Evolutionary conservation across 1,140 invertebrate genomes (phyloP).

Genomic region (Oryctes rhinoceros): DNA sequence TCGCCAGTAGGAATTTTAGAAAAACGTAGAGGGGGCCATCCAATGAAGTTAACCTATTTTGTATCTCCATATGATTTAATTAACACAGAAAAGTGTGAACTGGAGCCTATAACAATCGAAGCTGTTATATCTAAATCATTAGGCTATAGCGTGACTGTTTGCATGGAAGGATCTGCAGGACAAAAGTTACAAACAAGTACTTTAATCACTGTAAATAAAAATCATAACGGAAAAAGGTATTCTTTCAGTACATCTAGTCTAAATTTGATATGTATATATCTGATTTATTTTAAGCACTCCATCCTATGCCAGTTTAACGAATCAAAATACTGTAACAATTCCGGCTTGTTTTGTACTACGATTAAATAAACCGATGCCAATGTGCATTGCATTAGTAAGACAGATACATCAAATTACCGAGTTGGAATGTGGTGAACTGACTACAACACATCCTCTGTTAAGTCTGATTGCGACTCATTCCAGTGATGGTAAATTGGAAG

Average conservation of each 20-base stretch:
- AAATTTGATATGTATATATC: conserved; percentile 26
- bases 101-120: conserved; percentile 79
- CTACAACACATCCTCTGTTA: conserved; percentile 73
- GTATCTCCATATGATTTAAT: conserved; percentile 94
- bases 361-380: conserved; percentile 85
- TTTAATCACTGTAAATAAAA: conserved; percentile 79
- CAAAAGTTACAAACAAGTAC: conserved; percentile 87
- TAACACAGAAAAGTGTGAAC: conserved; percentile 76
- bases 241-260: conserved; percentile 39
- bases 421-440: conserved; percentile 75
- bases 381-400: conserved; percentile 79
- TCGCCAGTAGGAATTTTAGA: conserved; percentile 87
- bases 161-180: conserved; percentile 86
- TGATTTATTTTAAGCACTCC: conserved; percentile 68
- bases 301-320: conserved; percentile 79
- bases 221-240: conserved; percentile 79
- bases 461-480: conserved; percentile 78
- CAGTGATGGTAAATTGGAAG: conserved; percentile 74
- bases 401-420: conserved; percentile 78
- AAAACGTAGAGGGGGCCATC: conserved; percentile 81
- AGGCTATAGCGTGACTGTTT: conserved; percentile 88
- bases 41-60: conserved; percentile 94
- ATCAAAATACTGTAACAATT: conserved; percentile 85
- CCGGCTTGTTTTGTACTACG: conserved; percentile 92
- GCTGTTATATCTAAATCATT: conserved; percentile 74